Base-by-base conservation (phyloP, 2,113 vertebrate genomes). In the Pelecanoides urinatrix region DNA sequence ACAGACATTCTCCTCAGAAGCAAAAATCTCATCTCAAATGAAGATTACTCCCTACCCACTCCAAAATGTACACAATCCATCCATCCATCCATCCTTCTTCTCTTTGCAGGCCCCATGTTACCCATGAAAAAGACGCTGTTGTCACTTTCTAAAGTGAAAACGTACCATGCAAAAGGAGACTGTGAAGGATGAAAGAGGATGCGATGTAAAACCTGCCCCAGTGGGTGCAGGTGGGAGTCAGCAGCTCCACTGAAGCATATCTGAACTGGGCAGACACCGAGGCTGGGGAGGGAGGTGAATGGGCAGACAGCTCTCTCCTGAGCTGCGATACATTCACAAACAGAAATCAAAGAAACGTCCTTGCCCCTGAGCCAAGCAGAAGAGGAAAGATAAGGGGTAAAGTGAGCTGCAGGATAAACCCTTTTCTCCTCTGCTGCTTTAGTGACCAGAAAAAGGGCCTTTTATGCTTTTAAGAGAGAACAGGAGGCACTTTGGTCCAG, bases 331-430 rank as follows among this genome's bases (percentile, higher is more conserved):
- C 42, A 6, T 15, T 45, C 26, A 7, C 53, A 3, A 10, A 34
- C 40, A 59, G 6, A 8, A 58, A 44, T 0, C 8, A n/a, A 9
- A 26, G 20, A 27, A 27, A 23, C 26, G 19, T 34, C 58, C 78
- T 20, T 30, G 53, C 4, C 38, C 53, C 53, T 14, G 23, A 23
- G 30, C 45, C 30, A 19, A 19, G 67, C 52, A 58, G 44, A 11
- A 17, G 10, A 3, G 4, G 18, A 3, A 36, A 59, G n/a, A 12
- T 4, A 5, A 16, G n/a, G 40, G 16, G 22, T 1, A 9, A 20
- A 30, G 45, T 0, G 32, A 34, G 22, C 13, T 3, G 22, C 23
- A 10, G 36, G 22, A 7, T 21, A 34, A 16, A 7, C 14, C 10
- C 44, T 36, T 16, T 52, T 11, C 23, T 10, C 26, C 47, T 11